Evolutionary conservation across 1,140 invertebrate species (phyloP).

Genomic region (Planococcus citri): DNA sequence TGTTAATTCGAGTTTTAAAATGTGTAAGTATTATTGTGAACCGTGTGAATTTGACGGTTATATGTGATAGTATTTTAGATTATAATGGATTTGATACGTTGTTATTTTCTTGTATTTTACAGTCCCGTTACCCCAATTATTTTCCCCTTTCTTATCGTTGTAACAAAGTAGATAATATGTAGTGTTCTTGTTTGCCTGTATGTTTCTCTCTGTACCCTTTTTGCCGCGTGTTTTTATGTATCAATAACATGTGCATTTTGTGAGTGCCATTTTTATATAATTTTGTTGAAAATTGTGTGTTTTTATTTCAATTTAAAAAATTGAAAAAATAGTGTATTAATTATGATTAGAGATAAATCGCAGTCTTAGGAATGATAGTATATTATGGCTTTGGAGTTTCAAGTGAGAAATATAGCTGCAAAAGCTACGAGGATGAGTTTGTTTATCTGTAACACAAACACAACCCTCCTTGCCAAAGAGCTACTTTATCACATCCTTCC

Average conservation of each 20-base stretch:
- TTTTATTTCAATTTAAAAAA: neutral
- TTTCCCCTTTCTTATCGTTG: too few species aligned
- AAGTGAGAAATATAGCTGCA: conserved; percentile 58
- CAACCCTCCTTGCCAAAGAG: conserved; percentile 55
- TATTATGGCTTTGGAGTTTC: conserved; percentile 24
- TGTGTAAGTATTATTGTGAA: too few species aligned
- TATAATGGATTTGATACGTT: neutral
- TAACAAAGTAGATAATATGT: too few species aligned
- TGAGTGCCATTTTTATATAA: neutral
- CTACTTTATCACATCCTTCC: conserved; percentile 41
- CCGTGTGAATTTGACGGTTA: neutral
- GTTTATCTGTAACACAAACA: conserved; percentile 44
- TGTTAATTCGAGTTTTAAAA: too few species aligned
- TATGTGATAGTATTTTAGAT: neutral
- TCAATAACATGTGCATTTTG: neutral
- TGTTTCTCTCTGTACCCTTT: too few species aligned
- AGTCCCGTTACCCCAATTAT: too few species aligned
- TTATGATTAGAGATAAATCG: neutral
- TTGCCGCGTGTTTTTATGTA: too few species aligned
- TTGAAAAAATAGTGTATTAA: neutral
- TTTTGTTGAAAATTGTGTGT: neutral
- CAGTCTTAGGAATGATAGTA: neutral
- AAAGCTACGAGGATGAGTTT: conserved; percentile 65
- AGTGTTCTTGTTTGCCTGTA: too few species aligned
- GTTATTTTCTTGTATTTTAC: neutral